Percentiles rank a stretch among this genome's conserved stretches.
phyloP scores from a whole-genome alignment of 2,888 invertebrate species.

The Seladonia tumulorum region DNA sequence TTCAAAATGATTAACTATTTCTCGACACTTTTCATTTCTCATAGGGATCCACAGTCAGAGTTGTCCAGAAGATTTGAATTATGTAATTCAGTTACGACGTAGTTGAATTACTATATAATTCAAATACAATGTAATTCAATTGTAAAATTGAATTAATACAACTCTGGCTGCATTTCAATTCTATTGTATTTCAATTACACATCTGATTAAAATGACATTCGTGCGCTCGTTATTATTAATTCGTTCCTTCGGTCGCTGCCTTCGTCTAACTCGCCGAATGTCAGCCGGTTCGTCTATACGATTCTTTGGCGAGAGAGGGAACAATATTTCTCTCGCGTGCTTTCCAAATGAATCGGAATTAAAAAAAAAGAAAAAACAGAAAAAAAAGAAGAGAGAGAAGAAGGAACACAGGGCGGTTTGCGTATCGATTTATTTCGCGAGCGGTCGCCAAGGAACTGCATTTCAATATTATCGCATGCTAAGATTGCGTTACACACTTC shows the following conservation, averaged over 20 bases:
- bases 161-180: too few species aligned
- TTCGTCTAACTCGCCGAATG: background rate
- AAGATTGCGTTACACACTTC: conserved; percentile 76
- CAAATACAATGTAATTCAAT: too few species aligned
- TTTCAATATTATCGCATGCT: conserved; percentile 82
- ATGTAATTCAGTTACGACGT: too few species aligned
- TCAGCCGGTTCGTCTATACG: background rate
- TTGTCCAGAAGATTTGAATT: too few species aligned
- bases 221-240: background rate
- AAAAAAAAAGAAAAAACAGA: conserved; percentile 62
- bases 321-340: conserved; percentile 65
- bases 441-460: conserved; percentile 81
- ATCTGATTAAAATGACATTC: too few species aligned
- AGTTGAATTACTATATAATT: too few species aligned
- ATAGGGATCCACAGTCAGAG: too few species aligned
- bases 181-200: too few species aligned
- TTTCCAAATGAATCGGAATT: conserved; percentile 42
- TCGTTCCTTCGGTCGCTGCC: background rate
- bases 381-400: conserved; percentile 43
- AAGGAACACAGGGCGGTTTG: conserved; percentile 37
- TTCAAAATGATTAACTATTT: too few species aligned
- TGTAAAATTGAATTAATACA: too few species aligned
- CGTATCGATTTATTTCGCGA: conserved; percentile 79
- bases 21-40: too few species aligned
- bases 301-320: conserved; percentile 40